A percentile compares a stretch with the other conserved stretches of the same genome.
These are phyloP conservation scores for Sarcoramphus papa DNA, from an alignment of 2,797 vertebrate genomes.

Conservation along the genomic window DNA sequence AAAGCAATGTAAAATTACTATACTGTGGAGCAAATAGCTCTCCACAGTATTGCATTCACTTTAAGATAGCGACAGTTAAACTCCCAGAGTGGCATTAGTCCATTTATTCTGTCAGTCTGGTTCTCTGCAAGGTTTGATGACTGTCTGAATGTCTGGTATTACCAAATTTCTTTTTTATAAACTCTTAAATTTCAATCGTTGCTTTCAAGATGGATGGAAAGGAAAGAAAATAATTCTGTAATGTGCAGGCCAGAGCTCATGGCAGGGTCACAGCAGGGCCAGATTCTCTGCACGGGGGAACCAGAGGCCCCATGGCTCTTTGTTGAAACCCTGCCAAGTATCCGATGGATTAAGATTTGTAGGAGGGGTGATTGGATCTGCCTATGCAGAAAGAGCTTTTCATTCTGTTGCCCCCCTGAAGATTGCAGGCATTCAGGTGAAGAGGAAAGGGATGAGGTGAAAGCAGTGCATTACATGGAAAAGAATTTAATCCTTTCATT, in stretches of 20 bases:
- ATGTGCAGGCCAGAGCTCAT: neutral
- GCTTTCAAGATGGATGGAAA: neutral
- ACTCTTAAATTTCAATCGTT: neutral
- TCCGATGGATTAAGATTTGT: constrained; percentile 33
- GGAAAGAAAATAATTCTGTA: neutral
- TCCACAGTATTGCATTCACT: neutral
- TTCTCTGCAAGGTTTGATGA: neutral
- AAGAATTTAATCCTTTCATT: neutral
- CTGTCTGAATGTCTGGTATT: neutral
- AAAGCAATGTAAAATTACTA: neutral
- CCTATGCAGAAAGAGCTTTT: neutral
- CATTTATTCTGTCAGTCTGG: neutral
- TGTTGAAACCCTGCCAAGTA: constrained; percentile 57
- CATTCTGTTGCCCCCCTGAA: neutral
- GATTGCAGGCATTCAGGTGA: constrained; percentile 1
- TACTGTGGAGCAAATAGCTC: neutral
- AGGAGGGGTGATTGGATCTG: neutral
- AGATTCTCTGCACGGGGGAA: constrained; percentile 31
- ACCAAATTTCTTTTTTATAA: neutral
- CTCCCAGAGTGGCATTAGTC: neutral
- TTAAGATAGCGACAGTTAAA: neutral
- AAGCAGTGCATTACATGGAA: neutral
- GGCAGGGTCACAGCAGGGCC: constrained; percentile 21
- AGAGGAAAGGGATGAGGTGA: neutral
- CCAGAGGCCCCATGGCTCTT: constrained; percentile 1